Evolutionary conservation across 1,140 invertebrate genomes (phyloP), one percentile per base, ranked within the genome.

Genomic region (Vollenhovia emeryi): DNA sequence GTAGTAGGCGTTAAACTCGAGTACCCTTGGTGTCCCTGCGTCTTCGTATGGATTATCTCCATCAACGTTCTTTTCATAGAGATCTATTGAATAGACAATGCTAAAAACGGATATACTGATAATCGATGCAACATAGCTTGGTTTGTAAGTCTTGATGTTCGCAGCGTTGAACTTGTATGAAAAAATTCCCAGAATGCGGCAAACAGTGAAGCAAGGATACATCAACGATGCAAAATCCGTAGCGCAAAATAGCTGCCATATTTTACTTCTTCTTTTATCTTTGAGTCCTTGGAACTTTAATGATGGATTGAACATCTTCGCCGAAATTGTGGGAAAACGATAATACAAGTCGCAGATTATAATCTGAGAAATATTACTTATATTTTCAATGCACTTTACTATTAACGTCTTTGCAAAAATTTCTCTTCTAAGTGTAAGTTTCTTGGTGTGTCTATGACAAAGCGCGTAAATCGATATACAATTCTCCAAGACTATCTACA

Each of bases 1-100:
- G 13, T 85, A 80, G 1, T 87, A 0, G 15, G 87, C 91, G 5
- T 86, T 87, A 88, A 33, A 0, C 89, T 4, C 0, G 69, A 57
- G 8, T 24, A 2, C 5, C 9, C 13, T 0, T 0, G 52, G n/a
- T 36, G 33, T 45, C 43, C 0, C 11, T 7, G 11, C 8, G 43
- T 8, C 2, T 45, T 45, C 2, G 11, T 1, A 7, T 45, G 11
- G 11, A 45, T 2, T 13, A 11, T 11, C 11, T 13, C 2, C 6
- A 43, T 45, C 11, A 2, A 45, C 0, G 6, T 45, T 36, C 3
- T 5, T 6, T 3, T 36, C 43, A 11, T 57, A 57, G 2, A 57
- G 1, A 57, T 3, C 13, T 27, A 92, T 83, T 0, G 80, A 57
- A 8, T 0, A 0, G 0, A 3, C n/a, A 36, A 36, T 2, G 18